Percentiles rank a stretch among this genome's conserved stretches.
Conservation (phyloP, 1,140 invertebrate genomes). For the Muscidifurax raptorellus region DNA sequence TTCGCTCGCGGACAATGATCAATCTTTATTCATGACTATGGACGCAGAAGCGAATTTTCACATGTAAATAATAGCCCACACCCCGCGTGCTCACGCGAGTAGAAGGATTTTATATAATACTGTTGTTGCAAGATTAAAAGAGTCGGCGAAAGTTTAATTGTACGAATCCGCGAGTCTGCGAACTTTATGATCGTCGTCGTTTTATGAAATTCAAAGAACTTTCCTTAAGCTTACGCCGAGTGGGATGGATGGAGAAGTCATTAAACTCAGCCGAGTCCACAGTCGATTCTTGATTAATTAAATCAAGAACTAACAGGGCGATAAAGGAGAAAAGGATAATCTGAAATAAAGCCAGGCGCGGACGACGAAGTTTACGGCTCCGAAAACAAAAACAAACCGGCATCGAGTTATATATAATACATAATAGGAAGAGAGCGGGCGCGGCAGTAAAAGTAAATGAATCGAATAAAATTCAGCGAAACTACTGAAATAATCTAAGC, state of each 20-base stretch:
- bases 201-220: conserved; percentile 2
- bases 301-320: neutral
- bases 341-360: neutral
- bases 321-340: neutral
- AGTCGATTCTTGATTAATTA: conserved; percentile 2
- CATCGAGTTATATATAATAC: neutral
- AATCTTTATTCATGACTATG: neutral
- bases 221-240: neutral
- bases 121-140: neutral
- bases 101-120: neutral
- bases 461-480: conserved; percentile 16
- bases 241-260: neutral
- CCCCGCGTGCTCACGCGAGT: too few relatives aligned
- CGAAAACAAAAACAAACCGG: neutral
- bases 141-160: neutral
- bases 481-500: conserved; percentile 20
- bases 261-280: neutral
- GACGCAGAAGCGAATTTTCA: neutral
- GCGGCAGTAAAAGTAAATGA: conserved; percentile 7
- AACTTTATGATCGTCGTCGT: neutral
- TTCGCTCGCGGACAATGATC: neutral
- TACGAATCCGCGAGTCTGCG: neutral
- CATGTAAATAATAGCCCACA: neutral
- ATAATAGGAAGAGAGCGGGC: neutral
- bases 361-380: neutral